These are phyloP conservation scores for Gymnosoma rotundatum DNA, from an alignment of 2,888 invertebrate species.

Conservation along the genomic window DNA sequence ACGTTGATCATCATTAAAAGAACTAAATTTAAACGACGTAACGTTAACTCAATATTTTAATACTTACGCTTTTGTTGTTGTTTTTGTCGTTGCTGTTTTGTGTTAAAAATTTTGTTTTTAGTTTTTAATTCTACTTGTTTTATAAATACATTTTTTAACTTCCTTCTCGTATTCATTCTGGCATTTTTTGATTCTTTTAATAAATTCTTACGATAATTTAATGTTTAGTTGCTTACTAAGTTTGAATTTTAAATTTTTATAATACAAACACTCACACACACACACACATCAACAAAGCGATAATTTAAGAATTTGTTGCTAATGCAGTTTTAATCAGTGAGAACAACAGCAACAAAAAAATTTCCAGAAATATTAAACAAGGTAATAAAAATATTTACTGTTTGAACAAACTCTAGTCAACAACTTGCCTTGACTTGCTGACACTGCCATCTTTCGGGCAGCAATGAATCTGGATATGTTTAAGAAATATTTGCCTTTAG, in stretches of 20 bases:
- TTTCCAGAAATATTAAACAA: too few relatives aligned
- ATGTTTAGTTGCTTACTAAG: conserved; percentile 55
- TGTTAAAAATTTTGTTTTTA: conserved; percentile 31
- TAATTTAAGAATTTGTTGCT: too few relatives aligned
- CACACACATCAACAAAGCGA: too few relatives aligned
- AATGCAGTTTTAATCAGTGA: too few relatives aligned
- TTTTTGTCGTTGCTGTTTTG: background rate
- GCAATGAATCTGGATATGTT: too few relatives aligned
- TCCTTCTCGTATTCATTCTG: conserved; percentile 44
- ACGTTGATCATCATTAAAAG: conserved; percentile 65
- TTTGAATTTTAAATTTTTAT: conserved; percentile 45
- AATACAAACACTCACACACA: background rate
- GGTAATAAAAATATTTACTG: too few relatives aligned
- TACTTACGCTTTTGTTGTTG: background rate
- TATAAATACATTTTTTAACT: conserved; percentile 51
- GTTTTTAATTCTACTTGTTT: conserved; percentile 28
- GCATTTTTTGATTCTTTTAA: conserved; percentile 46
- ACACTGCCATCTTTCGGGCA: too few relatives aligned
- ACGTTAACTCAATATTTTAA: conserved; percentile 24
- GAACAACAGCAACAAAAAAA: too few relatives aligned
- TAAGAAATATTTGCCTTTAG: too few relatives aligned
- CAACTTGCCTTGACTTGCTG: too few relatives aligned
- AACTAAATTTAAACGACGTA: conserved; percentile 42
- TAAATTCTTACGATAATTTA: conserved; percentile 61
- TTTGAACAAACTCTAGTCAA: too few relatives aligned